These are phyloP conservation scores for Sebastes steindachneri DNA, from an alignment of 2,797 vertebrate genomes.

Conservation along the genomic window DNA sequence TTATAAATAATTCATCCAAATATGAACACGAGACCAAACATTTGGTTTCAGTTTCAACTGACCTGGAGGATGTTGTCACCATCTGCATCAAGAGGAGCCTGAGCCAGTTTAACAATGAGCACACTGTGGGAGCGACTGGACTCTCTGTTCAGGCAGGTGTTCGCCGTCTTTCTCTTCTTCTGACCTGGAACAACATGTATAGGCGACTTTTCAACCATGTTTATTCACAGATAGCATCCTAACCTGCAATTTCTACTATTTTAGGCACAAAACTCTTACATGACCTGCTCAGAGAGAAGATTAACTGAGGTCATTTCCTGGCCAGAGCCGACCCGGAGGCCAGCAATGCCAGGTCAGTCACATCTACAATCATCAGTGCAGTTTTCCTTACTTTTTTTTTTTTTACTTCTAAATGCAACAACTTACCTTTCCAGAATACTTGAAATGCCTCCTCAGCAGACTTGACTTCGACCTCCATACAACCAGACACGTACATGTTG, in stretches of 20 bases:
- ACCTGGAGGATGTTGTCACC: slow-evolving; percentile 96
- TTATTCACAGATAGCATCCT: neutral
- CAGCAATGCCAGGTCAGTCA: slow-evolving; percentile 83
- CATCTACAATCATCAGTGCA: slow-evolving; percentile 81
- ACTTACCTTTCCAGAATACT: slow-evolving; percentile 95
- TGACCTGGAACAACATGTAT: slow-evolving; percentile 84
- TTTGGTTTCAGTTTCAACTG: neutral
- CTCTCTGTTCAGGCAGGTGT: slow-evolving; percentile 94
- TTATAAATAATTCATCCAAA: neutral
- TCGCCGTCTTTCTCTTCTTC: slow-evolving; percentile 94
- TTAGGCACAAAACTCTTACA: neutral
- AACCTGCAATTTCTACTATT: neutral
- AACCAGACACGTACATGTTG: slow-evolving; percentile 97
- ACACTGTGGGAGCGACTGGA: slow-evolving; percentile 97
- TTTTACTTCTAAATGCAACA: neutral
- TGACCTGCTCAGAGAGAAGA: slow-evolving; percentile 86
- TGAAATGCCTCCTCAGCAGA: slow-evolving; percentile 97
- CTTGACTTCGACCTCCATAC: slow-evolving; percentile 96
- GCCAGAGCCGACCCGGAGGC: slow-evolving; percentile 74
- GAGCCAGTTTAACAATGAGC: slow-evolving; percentile 94
- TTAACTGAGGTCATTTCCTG: slow-evolving; percentile 78
- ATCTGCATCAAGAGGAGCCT: slow-evolving; percentile 94
- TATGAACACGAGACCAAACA: neutral
- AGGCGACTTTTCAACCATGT: neutral
- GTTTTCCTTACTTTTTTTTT: rapidly evolving